Evolutionary conservation across 2,113 vertebrate genomes (phyloP), one percentile per base, ranked within the genome.

Genomic region (Arizona elegans): DNA sequence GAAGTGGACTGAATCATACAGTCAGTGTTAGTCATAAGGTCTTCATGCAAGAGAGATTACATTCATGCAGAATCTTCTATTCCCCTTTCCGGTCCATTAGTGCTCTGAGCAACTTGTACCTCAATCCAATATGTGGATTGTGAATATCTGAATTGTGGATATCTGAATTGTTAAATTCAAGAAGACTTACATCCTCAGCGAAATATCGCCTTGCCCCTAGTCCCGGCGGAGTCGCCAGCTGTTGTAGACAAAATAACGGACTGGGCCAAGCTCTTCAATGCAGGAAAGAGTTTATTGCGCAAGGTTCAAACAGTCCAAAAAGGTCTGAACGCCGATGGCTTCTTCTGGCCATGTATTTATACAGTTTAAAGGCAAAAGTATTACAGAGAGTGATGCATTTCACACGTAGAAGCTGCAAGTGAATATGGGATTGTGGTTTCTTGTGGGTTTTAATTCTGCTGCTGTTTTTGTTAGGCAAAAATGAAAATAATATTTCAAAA

Each of bases 401-500:
- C n/a, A n/a, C n/a, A n/a, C n/a, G n/a, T n/a, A n/a, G n/a, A n/a
- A n/a, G n/a, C n/a, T 19, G 19, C 52, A 90, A 90, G 4, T 23
- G 50, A 24, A 33, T 54, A 75, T 0, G 8, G 90, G 50, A 24
- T 65, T 75, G 9, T 33, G 33, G n/a, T n/a, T 70, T 88, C 91
- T 47, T 91, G 65, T 87, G 62, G 43, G 5, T 53, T 91, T 94
- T 92, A 54, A 12, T 94, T 24, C 86, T 92, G 85, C 9, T 43
- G n/a, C 58, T 87, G 56, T 17, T 59, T 52, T 70, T 87, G 50
- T 87, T 87, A 87, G 55, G n/a, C n/a, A 24, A 87, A 93, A 94
- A 91, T 88, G 95, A 94, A 93, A 92, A 94, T 65, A 19, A 86
- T 91, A 87, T 88, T 93, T 92, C 87, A 58, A 85, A 91, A 87